Percentiles rank a stretch among this genome's conserved stretches.
These are phyloP conservation scores for Myrmophylax atrothorax DNA, from an alignment of 2,113 vertebrate species.

Conservation along the genomic window DNA sequence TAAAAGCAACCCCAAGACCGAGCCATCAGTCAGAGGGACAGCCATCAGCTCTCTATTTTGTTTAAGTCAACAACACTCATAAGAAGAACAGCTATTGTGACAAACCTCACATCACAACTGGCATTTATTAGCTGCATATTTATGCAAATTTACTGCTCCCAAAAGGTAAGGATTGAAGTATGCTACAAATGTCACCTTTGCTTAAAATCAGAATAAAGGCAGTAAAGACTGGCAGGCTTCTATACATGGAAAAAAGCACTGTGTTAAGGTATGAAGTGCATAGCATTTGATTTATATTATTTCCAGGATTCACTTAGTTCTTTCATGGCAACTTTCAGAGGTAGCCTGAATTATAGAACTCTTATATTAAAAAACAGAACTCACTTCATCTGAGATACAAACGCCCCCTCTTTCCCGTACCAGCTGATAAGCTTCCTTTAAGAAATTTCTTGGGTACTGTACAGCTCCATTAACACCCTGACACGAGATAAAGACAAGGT, in stretches of 20 bases:
- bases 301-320: not conserved
- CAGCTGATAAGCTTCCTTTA: slow-evolving; percentile 85
- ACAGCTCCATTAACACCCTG: slow-evolving; percentile 89
- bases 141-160: not conserved
- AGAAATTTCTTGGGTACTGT: slow-evolving; percentile 90
- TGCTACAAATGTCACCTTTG: not conserved
- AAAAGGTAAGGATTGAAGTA: not conserved
- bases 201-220: not conserved
- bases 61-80: not conserved
- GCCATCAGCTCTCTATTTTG: not conserved
- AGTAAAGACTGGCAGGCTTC: not conserved
- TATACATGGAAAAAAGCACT: not conserved
- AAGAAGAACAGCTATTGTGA: not conserved
- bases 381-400: slow-evolving; percentile 92
- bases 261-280: not conserved
- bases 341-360: not conserved
- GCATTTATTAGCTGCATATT: not conserved
- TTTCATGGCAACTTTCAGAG: not conserved
- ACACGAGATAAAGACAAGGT: not conserved
- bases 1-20: not conserved
- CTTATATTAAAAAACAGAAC: not conserved
- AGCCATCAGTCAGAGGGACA: no score
- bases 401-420: slow-evolving; percentile 86
- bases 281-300: not conserved
- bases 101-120: not conserved